phyloP scores from a whole-genome alignment of 2,113 vertebrate species.

The Syngnathus typhle region DNA sequence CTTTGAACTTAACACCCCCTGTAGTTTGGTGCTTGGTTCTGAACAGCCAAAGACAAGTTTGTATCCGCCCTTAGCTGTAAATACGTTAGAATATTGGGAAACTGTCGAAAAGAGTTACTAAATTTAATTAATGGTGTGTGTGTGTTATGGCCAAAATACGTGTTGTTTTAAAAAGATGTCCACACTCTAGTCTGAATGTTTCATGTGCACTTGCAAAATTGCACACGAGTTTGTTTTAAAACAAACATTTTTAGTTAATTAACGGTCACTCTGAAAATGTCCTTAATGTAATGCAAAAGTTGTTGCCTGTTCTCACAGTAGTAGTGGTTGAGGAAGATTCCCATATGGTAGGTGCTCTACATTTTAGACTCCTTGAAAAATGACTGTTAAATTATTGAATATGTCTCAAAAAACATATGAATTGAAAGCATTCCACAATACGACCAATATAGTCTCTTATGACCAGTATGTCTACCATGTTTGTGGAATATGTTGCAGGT shows the following conservation, averaged over 20 bases:
- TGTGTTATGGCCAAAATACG: neutral
- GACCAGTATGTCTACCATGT: neutral
- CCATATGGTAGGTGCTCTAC: too few relatives aligned
- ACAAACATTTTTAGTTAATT: too few relatives aligned
- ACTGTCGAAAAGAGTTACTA: neutral
- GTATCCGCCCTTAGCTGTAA: neutral
- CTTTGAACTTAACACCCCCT: slow-evolving; percentile 6
- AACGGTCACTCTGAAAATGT: neutral
- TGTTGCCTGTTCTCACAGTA: neutral
- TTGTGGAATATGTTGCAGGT: neutral
- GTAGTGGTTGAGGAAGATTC: too few relatives aligned
- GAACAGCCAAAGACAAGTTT: slow-evolving; percentile 22
- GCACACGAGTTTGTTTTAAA: neutral
- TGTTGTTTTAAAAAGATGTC: neutral
- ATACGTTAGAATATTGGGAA: too few relatives aligned
- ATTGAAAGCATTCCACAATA: neutral
- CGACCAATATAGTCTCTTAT: neutral
- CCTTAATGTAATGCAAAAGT: neutral
- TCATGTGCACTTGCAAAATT: neutral
- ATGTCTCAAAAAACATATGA: neutral
- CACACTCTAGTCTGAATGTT: neutral
- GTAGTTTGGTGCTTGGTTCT: slow-evolving; percentile 1
- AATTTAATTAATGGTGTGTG: neutral
- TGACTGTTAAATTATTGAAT: too few relatives aligned
- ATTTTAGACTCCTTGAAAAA: too few relatives aligned